Percentiles rank a stretch among this genome's conserved stretches.
Conservation (phyloP, 1,140 invertebrate genomes). For the Drosophila ironensis region DNA sequence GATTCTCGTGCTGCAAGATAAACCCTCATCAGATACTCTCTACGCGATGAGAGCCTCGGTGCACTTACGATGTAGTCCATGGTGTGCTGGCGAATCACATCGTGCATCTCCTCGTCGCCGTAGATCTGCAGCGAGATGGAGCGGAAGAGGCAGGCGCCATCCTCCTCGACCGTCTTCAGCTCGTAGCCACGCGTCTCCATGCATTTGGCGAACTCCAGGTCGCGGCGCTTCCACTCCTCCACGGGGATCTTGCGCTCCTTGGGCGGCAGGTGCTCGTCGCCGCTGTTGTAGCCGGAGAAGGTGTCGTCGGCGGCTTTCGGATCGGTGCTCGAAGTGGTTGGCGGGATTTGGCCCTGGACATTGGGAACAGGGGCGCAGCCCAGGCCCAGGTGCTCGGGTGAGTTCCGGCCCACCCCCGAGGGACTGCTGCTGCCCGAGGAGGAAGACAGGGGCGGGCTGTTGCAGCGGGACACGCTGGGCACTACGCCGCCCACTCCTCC, state of each 20-base stretch:
- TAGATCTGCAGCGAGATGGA: conserved; percentile 96
- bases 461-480: conserved; percentile 34
- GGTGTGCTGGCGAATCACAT: conserved; percentile 91
- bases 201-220: conserved; percentile 88
- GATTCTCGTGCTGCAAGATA: conserved; percentile 85
- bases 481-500: conserved; percentile 27
- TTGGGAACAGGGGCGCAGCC: conserved; percentile 25
- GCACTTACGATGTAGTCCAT: conserved; percentile 95
- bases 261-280: conserved; percentile 88
- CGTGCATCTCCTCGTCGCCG: conserved; percentile 96
- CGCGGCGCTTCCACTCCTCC: conserved; percentile 86
- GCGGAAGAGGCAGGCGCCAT: conserved; percentile 96
- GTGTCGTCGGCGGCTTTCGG: conserved; percentile 74
- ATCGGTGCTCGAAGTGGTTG: conserved; percentile 45
- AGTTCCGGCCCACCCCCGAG: conserved; percentile 44
- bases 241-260: conserved; percentile 83
- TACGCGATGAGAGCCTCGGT: no score
- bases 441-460: conserved; percentile 41
- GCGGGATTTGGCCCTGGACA: conserved; percentile 30
- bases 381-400: conserved; percentile 52
- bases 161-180: conserved; percentile 95
- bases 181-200: conserved; percentile 88
- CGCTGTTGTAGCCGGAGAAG: conserved; percentile 88
- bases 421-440: conserved; percentile 38
- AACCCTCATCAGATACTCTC: neutral